These are phyloP conservation scores for Heliconius erato DNA, from an alignment of 2,888 invertebrate genomes.

Conservation along the genomic window DNA sequence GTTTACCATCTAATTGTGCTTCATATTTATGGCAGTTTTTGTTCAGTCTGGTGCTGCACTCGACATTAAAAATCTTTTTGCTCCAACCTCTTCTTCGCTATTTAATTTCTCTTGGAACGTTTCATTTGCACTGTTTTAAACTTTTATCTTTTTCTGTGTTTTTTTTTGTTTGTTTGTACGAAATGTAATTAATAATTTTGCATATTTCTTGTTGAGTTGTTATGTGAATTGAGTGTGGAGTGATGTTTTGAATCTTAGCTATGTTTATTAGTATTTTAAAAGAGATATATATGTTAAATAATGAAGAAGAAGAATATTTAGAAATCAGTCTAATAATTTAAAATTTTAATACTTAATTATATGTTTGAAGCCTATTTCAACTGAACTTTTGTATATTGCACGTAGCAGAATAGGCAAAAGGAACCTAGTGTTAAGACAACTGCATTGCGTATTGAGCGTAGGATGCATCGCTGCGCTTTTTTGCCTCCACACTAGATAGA, in stretches of 20 bases:
- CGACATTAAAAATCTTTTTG: conserved; percentile 58
- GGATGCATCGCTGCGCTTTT: too few relatives aligned
- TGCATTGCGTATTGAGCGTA: too few relatives aligned
- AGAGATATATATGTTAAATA: too few relatives aligned
- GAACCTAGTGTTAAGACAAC: background rate
- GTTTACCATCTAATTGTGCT: conserved; percentile 66
- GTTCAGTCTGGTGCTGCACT: conserved; percentile 51
- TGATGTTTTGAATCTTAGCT: background rate
- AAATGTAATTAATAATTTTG: conserved; percentile 18
- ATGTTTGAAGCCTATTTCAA: too few relatives aligned
- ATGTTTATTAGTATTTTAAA: too few relatives aligned
- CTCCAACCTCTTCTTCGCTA: conserved; percentile 49
- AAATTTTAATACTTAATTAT: too few relatives aligned
- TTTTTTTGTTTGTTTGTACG: conserved; percentile 10
- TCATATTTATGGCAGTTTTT: conserved; percentile 72
- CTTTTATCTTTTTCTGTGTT: conserved; percentile 16
- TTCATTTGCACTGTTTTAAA: conserved; percentile 46
- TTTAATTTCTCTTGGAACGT: conserved; percentile 52
- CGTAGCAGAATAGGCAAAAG: background rate
- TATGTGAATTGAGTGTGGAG: background rate
- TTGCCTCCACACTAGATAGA: too few relatives aligned
- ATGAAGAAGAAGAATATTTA: too few relatives aligned
- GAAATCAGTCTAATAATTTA: too few relatives aligned
- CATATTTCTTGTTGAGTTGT: background rate
- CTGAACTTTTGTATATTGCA: too few relatives aligned